Percentiles rank a stretch among this genome's conserved stretches.
These are phyloP conservation scores for Delichon dasypus DNA, from an alignment of 2,797 vertebrate genomes.

Conservation along the genomic window DNA sequence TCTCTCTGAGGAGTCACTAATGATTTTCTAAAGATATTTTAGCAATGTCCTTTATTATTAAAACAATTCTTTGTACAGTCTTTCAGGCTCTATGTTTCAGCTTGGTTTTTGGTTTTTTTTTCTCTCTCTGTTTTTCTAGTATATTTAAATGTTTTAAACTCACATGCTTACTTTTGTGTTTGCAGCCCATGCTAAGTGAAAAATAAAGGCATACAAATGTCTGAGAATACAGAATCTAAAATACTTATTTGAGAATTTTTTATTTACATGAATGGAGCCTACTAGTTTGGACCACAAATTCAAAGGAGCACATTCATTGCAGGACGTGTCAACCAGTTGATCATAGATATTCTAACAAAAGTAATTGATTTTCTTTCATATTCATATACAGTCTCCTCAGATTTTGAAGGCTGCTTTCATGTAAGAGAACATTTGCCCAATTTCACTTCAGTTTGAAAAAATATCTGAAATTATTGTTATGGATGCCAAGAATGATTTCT, in stretches of 20 bases:
- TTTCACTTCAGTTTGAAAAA: neutral
- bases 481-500: neutral
- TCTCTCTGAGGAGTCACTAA: neutral
- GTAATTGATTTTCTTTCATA: neutral
- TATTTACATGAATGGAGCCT: neutral
- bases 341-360: neutral
- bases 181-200: neutral
- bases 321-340: neutral
- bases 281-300: neutral
- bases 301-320: neutral
- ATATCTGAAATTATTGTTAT: neutral
- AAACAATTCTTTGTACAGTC: neutral
- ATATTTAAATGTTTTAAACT: neutral
- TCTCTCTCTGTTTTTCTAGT: neutral
- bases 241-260: neutral
- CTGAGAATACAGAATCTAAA: neutral
- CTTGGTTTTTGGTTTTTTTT: neutral
- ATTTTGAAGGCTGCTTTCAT: neutral
- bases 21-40: neutral
- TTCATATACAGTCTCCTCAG: neutral
- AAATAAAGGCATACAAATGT: neutral
- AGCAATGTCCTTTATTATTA: neutral
- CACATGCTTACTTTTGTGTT: neutral
- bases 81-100: neutral
- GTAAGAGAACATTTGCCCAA: neutral